Conservation (phyloP, 37 sponge, comb jelly and placozoan genomes). For the Oscarella lobularis region DNA sequence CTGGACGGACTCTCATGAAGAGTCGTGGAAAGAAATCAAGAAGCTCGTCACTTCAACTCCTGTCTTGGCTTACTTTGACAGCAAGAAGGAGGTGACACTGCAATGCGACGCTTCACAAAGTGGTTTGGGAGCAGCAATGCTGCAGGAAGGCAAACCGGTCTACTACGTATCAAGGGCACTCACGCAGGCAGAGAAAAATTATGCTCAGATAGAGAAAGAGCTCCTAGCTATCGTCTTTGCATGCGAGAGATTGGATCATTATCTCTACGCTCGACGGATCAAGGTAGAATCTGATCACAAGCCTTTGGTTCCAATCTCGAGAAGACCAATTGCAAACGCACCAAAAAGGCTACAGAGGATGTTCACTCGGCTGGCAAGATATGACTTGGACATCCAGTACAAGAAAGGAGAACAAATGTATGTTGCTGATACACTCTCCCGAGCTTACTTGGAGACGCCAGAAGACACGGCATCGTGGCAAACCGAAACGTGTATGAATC, state of each 20-base stretch:
- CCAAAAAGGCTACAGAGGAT: background rate
- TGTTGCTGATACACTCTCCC: slow-evolving; percentile 4
- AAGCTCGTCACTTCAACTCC: background rate
- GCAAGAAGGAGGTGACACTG: background rate
- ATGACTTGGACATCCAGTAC: background rate
- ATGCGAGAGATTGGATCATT: slow-evolving; percentile 10
- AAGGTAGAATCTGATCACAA: slow-evolving; percentile 14
- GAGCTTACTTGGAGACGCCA: slow-evolving; percentile 4
- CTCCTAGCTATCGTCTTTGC: background rate
- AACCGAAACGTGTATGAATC: no score
- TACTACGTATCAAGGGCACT: background rate
- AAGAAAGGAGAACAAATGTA: background rate
- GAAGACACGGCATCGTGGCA: no score
- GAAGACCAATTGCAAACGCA: background rate
- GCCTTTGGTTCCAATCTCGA: slow-evolving; percentile 1
- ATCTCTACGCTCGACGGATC: background rate
- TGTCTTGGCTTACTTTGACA: background rate
- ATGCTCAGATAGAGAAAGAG: slow-evolving; percentile 7
- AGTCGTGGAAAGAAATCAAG: background rate
- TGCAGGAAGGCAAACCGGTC: slow-evolving; percentile 6
- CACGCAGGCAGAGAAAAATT: background rate
- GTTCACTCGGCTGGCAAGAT: background rate
- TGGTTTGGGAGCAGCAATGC: slow-evolving; percentile 6
- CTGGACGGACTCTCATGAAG: background rate
- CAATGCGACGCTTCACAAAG: background rate